These are phyloP conservation scores for Leptopilina syphax DNA, from an alignment of 2,888 invertebrate species.

Conservation along the genomic window DNA sequence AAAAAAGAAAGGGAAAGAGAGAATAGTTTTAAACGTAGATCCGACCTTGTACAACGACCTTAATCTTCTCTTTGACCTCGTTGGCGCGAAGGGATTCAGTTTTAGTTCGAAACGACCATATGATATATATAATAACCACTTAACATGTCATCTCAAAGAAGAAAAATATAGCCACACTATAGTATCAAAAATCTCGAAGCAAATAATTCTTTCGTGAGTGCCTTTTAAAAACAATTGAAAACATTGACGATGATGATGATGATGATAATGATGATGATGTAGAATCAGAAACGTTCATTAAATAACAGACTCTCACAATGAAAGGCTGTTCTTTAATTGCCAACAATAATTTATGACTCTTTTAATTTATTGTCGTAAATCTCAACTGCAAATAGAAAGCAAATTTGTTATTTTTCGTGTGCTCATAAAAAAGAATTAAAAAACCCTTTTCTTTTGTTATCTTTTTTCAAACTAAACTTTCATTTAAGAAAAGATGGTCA, in stretches of 20 bases:
- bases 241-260: not conserved
- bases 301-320: not conserved
- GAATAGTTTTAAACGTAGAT: slow-evolving; percentile 49
- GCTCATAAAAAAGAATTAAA: no score
- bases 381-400: not conserved
- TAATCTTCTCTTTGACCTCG: slow-evolving; percentile 63
- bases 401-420: no score
- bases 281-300: not conserved
- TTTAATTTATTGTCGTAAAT: slow-evolving; percentile 6
- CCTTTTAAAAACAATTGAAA: not conserved
- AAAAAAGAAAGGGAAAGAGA: not conserved
- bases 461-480: no score
- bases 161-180: not conserved
- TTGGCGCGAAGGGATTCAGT: slow-evolving; percentile 47
- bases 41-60: slow-evolving; percentile 64
- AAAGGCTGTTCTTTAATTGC: not conserved
- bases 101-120: not conserved
- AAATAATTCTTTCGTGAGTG: not conserved
- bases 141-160: not conserved
- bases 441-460: no score
- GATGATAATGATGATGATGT: not conserved
- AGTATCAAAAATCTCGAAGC: not conserved
- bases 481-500: not conserved
- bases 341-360: not conserved
- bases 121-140: not conserved